phyloP scores from a whole-genome alignment of 2,888 invertebrate species.

The Perithous albicinctus region DNA sequence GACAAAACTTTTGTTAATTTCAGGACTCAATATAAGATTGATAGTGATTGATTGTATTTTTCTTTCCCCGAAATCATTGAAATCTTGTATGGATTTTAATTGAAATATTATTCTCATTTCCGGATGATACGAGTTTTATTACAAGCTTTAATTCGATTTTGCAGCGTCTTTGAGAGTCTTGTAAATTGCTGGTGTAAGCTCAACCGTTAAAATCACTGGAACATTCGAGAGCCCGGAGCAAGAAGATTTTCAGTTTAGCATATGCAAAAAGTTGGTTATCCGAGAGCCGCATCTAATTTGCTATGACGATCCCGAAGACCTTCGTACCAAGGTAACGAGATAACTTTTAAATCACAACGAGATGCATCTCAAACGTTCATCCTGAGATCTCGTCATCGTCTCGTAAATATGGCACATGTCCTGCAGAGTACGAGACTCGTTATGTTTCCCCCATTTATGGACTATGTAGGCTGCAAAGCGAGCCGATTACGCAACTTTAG shows the following conservation, averaged over 20 bases:
- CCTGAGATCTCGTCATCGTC: slow-evolving; percentile 41
- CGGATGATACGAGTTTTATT: background rate
- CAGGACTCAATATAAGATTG: too few species aligned
- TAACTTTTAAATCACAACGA: slow-evolving; percentile 49
- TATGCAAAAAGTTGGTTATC: background rate
- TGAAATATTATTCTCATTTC: background rate
- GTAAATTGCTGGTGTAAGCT: background rate
- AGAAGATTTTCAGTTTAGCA: background rate
- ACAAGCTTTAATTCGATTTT: too few species aligned
- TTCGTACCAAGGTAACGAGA: slow-evolving; percentile 56
- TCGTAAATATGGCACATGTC: background rate
- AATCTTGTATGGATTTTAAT: too few species aligned
- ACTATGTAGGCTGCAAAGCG: slow-evolving; percentile 3
- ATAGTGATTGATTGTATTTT: too few species aligned
- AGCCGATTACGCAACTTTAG: slow-evolving; percentile 5
- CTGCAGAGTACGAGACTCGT: background rate
- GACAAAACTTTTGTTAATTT: too few species aligned
- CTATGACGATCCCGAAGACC: slow-evolving; percentile 30
- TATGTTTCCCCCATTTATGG: slow-evolving; percentile 12
- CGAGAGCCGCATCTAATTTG: background rate
- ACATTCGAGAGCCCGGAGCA: background rate
- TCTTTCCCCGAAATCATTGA: too few species aligned
- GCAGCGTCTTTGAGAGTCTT: background rate
- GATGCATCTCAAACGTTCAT: slow-evolving; percentile 40
- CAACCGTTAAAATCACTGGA: background rate